Evolutionary conservation across 2,113 vertebrate genomes (phyloP).

Genomic region (Turdus rufiventris): DNA sequence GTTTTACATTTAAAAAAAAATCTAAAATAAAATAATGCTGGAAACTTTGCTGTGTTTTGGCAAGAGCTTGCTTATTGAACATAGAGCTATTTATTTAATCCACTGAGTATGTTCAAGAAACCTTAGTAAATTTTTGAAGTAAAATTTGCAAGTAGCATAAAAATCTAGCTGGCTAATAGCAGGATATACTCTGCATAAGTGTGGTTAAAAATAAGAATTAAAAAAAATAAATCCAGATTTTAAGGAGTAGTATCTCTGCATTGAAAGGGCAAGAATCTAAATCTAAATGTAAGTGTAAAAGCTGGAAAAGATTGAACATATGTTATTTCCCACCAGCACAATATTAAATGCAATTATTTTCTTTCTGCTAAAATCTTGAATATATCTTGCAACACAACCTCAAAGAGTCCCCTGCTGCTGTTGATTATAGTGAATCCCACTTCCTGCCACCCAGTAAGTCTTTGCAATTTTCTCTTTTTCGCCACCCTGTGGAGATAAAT

Average conservation of each 20-base stretch:
- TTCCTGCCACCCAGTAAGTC: slow-evolving; percentile 63
- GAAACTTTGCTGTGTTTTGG: background rate
- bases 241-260: background rate
- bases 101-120: background rate
- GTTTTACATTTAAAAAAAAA: background rate
- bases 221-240: background rate
- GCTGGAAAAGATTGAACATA: slow-evolving; percentile 48
- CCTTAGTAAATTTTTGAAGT: slow-evolving; percentile 6
- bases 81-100: slow-evolving; percentile 24
- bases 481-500: slow-evolving; percentile 62
- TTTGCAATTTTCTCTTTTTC: slow-evolving; percentile 68
- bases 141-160: slow-evolving; percentile 5
- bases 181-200: background rate
- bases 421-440: slow-evolving; percentile 58
- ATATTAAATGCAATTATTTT: slow-evolving; percentile 67
- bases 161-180: background rate
- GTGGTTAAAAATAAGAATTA: background rate
- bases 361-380: slow-evolving; percentile 64
- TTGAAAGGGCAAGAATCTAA: slow-evolving; percentile 13
- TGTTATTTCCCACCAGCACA: slow-evolving; percentile 38
- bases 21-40: background rate
- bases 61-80: background rate
- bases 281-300: slow-evolving; percentile 45
- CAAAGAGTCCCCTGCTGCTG: slow-evolving; percentile 60
- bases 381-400: slow-evolving; percentile 54